Conservation (phyloP, 2,797 vertebrate genomes). For the Neosalanx taihuensis region DNA sequence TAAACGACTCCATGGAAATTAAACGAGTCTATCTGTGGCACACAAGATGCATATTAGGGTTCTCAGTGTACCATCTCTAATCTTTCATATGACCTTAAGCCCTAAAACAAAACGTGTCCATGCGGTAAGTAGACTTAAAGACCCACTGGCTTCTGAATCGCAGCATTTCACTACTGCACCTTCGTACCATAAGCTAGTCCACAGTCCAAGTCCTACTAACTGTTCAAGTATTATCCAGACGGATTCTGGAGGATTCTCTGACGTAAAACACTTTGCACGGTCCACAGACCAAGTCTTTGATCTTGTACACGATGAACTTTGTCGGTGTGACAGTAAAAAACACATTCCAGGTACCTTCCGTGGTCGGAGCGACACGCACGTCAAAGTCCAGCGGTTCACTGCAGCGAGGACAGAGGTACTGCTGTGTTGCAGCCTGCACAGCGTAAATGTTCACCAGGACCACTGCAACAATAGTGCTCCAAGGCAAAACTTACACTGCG, state of each 20-base stretch:
- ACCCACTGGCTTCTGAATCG: too few species aligned
- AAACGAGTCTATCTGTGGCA: conserved; percentile 9
- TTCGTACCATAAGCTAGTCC: not conserved
- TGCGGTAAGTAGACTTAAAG: too few species aligned
- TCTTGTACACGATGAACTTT: not conserved
- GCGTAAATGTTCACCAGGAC: not conserved
- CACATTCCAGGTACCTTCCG: not conserved
- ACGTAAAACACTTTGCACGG: not conserved
- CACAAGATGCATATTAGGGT: not conserved
- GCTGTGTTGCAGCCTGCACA: not conserved
- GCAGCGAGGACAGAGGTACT: not conserved
- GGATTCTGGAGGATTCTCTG: not conserved
- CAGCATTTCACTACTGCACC: not conserved
- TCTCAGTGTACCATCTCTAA: conserved; percentile 12
- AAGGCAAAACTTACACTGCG: too few species aligned
- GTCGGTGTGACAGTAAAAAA: not conserved
- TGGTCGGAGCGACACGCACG: not conserved
- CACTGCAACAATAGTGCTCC: not conserved
- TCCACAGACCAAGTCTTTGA: not conserved
- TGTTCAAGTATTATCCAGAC: not conserved
- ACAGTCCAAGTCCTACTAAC: not conserved
- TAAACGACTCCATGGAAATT: too few species aligned
- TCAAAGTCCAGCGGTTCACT: not conserved
- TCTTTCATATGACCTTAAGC: conserved; percentile 9
- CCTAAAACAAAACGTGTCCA: not conserved